Percentiles rank a stretch among this genome's conserved stretches.
phyloP scores from a whole-genome alignment of 2,797 vertebrate genomes.

The Pristis pectinata region DNA sequence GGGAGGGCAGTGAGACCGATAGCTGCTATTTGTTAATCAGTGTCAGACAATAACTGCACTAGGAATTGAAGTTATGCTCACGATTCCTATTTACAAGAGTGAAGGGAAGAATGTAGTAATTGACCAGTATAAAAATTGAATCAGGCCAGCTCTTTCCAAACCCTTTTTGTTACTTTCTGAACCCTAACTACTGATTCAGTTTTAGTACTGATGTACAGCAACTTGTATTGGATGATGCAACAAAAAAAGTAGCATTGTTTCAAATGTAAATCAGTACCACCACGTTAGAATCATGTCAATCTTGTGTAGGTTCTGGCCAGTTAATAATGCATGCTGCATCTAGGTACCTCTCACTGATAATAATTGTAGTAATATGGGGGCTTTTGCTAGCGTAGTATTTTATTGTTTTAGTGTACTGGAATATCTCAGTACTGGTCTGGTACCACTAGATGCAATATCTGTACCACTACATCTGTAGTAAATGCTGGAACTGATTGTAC shows the following conservation, averaged over 20 bases:
- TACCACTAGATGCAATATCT: constrained; percentile 29
- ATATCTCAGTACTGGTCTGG: not conserved
- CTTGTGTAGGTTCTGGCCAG: not conserved
- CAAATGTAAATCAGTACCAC: constrained; percentile 10
- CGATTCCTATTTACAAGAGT: constrained; percentile 32
- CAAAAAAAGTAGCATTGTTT: constrained; percentile 7
- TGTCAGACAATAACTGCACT: constrained; percentile 60
- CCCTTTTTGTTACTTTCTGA: not conserved
- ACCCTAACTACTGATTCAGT: not conserved
- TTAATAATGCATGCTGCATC: not conserved
- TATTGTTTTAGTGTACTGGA: constrained; percentile 1
- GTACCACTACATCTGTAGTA: constrained; percentile 1
- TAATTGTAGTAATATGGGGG: not conserved
- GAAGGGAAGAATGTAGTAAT: constrained; percentile 36
- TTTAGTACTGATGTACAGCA: not conserved
- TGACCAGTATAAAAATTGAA: constrained; percentile 28
- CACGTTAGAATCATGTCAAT: not conserved
- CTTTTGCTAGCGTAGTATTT: not conserved
- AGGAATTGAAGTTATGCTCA: constrained; percentile 52
- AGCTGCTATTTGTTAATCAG: constrained; percentile 69
- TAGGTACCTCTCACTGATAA: not conserved
- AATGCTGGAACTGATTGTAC: constrained; percentile 11
- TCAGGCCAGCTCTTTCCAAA: constrained; percentile 21
- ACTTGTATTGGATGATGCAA: not conserved
- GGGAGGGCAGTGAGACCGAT: constrained; percentile 54